Conservation (phyloP, 2,113 vertebrate species). For the Lampris megalopsis region DNA sequence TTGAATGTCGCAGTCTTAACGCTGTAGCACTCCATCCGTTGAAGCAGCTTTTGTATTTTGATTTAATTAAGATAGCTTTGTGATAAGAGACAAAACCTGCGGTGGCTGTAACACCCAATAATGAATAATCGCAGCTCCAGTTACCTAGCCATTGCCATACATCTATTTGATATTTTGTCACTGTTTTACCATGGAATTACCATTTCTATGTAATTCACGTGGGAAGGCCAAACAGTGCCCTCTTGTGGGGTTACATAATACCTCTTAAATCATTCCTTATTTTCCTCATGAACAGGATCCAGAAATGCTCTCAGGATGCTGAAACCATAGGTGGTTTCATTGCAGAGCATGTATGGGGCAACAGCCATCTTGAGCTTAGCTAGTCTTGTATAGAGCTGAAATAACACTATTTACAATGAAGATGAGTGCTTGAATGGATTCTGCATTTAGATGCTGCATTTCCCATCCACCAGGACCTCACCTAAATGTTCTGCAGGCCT, state of each 20-base stretch:
- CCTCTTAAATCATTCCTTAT: neutral
- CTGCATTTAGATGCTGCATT: conserved; percentile 27
- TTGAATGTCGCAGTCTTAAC: too few species aligned
- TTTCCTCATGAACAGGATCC: neutral
- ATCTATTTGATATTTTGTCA: neutral
- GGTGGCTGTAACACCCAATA: neutral
- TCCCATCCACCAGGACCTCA: conserved; percentile 9
- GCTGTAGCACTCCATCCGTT: too few species aligned
- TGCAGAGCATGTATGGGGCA: neutral
- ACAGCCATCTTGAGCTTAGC: neutral
- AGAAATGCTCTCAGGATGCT: too few species aligned
- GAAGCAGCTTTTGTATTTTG: too few species aligned
- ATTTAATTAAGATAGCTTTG: too few species aligned
- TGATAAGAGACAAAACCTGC: neutral
- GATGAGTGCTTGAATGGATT: neutral
- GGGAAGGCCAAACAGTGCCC: conserved; percentile 22
- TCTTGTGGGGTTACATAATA: conserved; percentile 10
- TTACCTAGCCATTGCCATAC: neutral
- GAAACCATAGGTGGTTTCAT: neutral
- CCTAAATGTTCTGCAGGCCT: conserved; percentile 4
- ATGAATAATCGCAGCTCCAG: neutral
- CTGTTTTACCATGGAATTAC: neutral
- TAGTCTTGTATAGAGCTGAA: neutral
- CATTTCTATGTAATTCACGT: neutral
- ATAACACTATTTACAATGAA: neutral